Evolutionary conservation across 1,140 invertebrate genomes (phyloP), one percentile per base, ranked within the genome.

Genomic region (Lethrus apterus): DNA sequence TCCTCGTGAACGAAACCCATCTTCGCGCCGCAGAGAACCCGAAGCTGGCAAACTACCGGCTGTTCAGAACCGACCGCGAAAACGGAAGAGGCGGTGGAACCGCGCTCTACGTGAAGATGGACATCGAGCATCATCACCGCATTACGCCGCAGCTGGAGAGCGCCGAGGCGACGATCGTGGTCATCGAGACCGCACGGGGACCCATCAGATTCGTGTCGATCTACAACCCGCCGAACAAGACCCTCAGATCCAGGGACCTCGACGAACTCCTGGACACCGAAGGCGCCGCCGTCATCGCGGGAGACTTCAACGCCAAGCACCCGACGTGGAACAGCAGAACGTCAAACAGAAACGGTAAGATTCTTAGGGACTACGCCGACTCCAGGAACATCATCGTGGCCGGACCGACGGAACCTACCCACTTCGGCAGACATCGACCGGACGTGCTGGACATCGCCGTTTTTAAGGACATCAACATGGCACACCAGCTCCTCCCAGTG

Each of bases 271-370:
- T 46, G 4, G 17, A 2, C 2, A 14, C 13, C n/a, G 29, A 35
- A 7, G 19, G 2, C 5, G 17, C 36, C 4, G 26, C 33, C 2
- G 15, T 46, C 1, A 3, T 40, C 2, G 44, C 34, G 26, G 44
- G 34, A 1, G 44, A 46, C 13, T 41, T 46, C 9, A 46, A 46
- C 23, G 32, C 33, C 34, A 46, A 13, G 24, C 33, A 46, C 21
- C 4, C 34, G 4, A 19, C 13, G 15, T 46, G 33, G 44, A 33
- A 33, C 8, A 13, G 33, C 8, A 15, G 20, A 1, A 17, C 20
- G 9, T 21, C 10, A 8, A 42, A 46, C 36, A 7, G 2, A 0
- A 38, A 31, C 11, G 44, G 44, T 5, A 15, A 20, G 2, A 11
- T 17, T 1, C 21, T 46, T 1, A 11, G 13, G 2, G n/a, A 42